phyloP scores from a whole-genome alignment of 2,888 invertebrate species.

The Neoscelio sp. region DNA sequence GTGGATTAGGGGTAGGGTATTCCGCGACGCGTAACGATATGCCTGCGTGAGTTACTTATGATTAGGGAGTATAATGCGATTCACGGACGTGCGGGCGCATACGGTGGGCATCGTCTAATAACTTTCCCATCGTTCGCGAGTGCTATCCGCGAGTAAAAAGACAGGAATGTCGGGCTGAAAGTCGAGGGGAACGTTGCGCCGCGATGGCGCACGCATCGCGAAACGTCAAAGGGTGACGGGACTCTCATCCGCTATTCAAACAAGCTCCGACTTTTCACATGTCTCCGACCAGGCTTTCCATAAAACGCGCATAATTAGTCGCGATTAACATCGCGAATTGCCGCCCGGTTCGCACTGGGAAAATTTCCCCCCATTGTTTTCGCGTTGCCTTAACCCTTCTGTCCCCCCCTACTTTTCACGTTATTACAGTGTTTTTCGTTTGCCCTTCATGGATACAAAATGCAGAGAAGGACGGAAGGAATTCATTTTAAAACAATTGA shows the following conservation, averaged over 20 bases:
- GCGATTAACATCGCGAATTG: slow-evolving; percentile 52
- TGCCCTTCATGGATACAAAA: slow-evolving; percentile 31
- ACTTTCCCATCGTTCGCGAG: slow-evolving; percentile 55
- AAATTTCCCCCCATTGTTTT: slow-evolving; percentile 50
- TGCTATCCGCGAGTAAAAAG: slow-evolving; percentile 42
- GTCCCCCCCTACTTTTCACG: neutral
- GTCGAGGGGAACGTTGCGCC: neutral
- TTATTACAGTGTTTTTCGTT: slow-evolving; percentile 37
- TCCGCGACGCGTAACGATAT: slow-evolving; percentile 57
- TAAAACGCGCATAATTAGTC: slow-evolving; percentile 57
- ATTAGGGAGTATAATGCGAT: slow-evolving; percentile 52
- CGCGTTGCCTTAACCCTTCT: slow-evolving; percentile 35
- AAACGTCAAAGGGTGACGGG: slow-evolving; percentile 30
- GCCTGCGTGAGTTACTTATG: slow-evolving; percentile 52
- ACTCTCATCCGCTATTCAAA: slow-evolving; percentile 45
- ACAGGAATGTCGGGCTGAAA: slow-evolving; percentile 4
- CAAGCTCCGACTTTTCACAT: slow-evolving; percentile 53
- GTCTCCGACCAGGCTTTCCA: slow-evolving; percentile 38
- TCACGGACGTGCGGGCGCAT: slow-evolving; percentile 40
- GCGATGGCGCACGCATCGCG: neutral
- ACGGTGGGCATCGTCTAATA: slow-evolving; percentile 46
- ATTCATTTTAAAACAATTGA: no score
- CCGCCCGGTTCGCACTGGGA: slow-evolving; percentile 58
- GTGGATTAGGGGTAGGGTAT: slow-evolving; percentile 17
- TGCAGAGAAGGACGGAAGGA: neutral